Base-by-base conservation (phyloP, 2,888 invertebrate species). In the Nephrotoma appendiculata region DNA sequence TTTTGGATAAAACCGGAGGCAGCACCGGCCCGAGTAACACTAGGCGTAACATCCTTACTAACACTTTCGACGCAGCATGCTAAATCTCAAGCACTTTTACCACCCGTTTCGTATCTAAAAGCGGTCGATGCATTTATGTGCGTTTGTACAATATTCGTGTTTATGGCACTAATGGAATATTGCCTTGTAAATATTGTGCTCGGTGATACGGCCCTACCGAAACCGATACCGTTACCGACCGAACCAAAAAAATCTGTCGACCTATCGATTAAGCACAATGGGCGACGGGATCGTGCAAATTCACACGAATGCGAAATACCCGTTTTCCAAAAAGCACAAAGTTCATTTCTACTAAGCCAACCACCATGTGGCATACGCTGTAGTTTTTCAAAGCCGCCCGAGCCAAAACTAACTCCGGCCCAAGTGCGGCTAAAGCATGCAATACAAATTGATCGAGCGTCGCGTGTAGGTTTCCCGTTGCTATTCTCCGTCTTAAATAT, bases 1-100 rank as follows among this genome's bases (percentile, higher is more conserved):
- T 98, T 98, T 92, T 98, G 98, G 98, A 97, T 98, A 89, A 97
- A 97, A 90, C 97, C 97, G 0, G 98, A 98, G 91, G 98, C 98
- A 0, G 97, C 97, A 5, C 98, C 98, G 0, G 98, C 98, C 31
- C 93, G 98, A 5, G 98, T 98, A 42, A 98, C 98, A 0, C 93
- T 98, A 0, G 98, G 98, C 19, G 98, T 98, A 87, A 98, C 98
- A 87, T 97, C 97, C 44, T 92, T 98, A 71, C 94, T 98, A 86
- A 98, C 98, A 2, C 92, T 98, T 2, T 97, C 97, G 12, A 98
- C 98, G 2, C 98, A 98, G 90, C 98, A 98, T 91, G 98, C 98
- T 12, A 98, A 98, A 92, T 97, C 97, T 88, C 97, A 98, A 91
- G 96, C 97, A n/a, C 96, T 97, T 45, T 92, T 98, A 41, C 98